phyloP scores from a whole-genome alignment of 2,888 invertebrate species.

The Parnassius mnemosyne region DNA sequence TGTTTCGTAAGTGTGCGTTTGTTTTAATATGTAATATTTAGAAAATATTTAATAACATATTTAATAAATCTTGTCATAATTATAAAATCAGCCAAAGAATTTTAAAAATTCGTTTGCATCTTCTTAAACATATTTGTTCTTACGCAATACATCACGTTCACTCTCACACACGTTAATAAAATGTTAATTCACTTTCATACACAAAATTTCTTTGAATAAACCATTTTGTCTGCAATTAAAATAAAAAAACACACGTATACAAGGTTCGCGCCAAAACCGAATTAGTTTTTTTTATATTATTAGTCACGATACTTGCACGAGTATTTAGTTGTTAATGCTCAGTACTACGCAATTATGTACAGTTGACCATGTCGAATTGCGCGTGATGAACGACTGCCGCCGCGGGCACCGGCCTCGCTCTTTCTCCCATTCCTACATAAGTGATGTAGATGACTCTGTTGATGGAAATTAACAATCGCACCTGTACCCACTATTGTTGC shows the following conservation, averaged over 20 bases:
- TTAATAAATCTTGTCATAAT: no score
- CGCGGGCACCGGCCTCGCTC: constrained; percentile 66
- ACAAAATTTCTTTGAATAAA: constrained; percentile 59
- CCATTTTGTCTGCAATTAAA: constrained; percentile 37
- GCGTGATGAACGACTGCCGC: constrained; percentile 71
- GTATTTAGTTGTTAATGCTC: constrained; percentile 46
- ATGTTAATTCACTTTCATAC: constrained; percentile 73
- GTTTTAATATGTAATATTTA: no score
- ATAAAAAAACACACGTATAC: constrained; percentile 32
- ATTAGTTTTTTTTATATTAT: constrained; percentile 38
- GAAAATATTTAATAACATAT: no score
- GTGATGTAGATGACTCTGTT: constrained; percentile 57
- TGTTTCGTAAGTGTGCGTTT: no score
- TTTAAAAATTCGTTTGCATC: constrained; percentile 49
- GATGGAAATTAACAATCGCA: constrained; percentile 61
- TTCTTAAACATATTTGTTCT: constrained; percentile 43
- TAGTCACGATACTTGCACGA: constrained; percentile 43
- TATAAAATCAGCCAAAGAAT: neutral
- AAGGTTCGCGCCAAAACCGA: constrained; percentile 52
- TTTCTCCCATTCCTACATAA: constrained; percentile 78
- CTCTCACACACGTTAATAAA: constrained; percentile 64
- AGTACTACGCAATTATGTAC: constrained; percentile 59
- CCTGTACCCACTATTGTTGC: constrained; percentile 26
- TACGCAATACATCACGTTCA: constrained; percentile 73
- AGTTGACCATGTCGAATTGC: constrained; percentile 78